These are phyloP conservation scores for Amblyjoppa fuscipennis DNA, from an alignment of 2,888 invertebrate genomes.

Conservation along the genomic window DNA sequence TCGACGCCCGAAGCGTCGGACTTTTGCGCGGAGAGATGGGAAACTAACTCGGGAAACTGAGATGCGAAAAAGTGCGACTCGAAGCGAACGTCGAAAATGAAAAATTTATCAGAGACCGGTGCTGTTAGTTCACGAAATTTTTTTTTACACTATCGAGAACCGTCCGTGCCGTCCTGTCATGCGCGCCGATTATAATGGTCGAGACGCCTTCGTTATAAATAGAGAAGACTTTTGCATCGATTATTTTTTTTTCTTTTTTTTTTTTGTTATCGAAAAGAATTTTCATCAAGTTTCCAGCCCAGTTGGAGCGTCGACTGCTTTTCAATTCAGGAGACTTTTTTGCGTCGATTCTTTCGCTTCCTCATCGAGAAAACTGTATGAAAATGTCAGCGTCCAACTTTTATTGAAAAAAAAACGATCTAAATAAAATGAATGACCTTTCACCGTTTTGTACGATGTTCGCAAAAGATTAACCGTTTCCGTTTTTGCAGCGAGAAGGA, in stretches of 20 bases:
- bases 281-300: not conserved
- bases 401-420: no score
- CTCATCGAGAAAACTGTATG: no score
- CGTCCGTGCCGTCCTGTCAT: conserved; percentile 24
- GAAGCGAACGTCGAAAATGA: not conserved
- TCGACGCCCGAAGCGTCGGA: conserved; percentile 38
- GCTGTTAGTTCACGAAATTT: conserved; percentile 9
- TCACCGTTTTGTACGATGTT: no score
- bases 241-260: not conserved
- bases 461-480: no score
- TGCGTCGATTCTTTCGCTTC: no score
- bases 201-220: not conserved
- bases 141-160: conserved; percentile 17
- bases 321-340: not conserved
- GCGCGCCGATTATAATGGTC: conserved; percentile 27
- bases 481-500: no score
- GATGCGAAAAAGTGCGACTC: not conserved
- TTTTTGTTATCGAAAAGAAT: not conserved
- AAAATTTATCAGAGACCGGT: not conserved
- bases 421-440: no score
- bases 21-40: conserved; percentile 1
- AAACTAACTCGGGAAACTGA: conserved; percentile 14
- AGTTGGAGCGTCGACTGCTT: not conserved
- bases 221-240: not conserved
- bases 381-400: no score